phyloP scores from a whole-genome alignment of 2,888 invertebrate species.

The Aelia acuminata region DNA sequence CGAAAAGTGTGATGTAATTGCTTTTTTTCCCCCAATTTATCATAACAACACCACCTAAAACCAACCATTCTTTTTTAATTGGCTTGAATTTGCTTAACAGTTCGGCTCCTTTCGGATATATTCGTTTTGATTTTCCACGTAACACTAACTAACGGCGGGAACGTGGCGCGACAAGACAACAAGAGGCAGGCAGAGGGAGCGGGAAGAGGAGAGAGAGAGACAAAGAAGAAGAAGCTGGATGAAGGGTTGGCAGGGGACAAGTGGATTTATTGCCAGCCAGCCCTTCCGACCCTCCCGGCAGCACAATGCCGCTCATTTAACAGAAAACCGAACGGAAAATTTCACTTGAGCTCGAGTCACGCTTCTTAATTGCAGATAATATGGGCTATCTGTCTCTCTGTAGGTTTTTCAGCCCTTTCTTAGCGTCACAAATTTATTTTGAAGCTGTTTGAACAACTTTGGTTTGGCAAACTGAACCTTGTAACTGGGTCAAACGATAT shows the following conservation, averaged over 20 bases:
- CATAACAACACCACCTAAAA: too few species aligned
- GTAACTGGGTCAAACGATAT: too few species aligned
- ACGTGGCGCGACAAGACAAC: neutral
- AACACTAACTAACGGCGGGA: neutral
- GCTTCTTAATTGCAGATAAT: slow-evolving; percentile 12
- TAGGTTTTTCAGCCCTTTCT: neutral
- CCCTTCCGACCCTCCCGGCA: neutral
- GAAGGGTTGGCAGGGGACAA: slow-evolving; percentile 30
- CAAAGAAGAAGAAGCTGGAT: slow-evolving; percentile 12
- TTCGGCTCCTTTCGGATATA: neutral
- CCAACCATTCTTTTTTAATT: too few species aligned
- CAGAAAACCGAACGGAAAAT: slow-evolving; percentile 58
- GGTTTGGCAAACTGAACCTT: too few species aligned
- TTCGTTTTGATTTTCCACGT: neutral
- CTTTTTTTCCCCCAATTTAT: too few species aligned
- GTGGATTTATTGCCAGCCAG: slow-evolving; percentile 49
- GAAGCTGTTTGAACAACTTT: too few species aligned
- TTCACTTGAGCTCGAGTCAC: slow-evolving; percentile 33
- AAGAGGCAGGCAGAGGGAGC: neutral
- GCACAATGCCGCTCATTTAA: slow-evolving; percentile 53
- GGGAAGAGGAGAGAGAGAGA: slow-evolving; percentile 34
- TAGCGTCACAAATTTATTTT: too few species aligned
- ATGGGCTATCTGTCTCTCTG: neutral
- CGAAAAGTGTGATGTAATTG: too few species aligned
- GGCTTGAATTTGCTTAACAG: too few species aligned